phyloP scores from a whole-genome alignment of 2,113 vertebrate genomes.

The Aphyosemion australe region DNA sequence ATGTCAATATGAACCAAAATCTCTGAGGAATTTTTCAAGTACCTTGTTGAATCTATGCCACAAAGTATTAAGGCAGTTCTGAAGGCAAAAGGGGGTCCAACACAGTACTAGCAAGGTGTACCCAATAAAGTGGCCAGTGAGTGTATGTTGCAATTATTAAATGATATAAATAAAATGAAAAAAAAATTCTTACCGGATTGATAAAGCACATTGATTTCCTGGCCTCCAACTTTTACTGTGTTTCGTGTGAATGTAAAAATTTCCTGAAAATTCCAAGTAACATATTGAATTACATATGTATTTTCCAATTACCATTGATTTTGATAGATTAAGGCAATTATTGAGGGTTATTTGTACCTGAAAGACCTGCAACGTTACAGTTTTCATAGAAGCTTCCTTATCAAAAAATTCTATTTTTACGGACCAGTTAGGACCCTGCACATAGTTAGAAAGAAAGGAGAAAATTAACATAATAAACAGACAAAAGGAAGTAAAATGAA shows the following conservation, averaged over 20 bases:
- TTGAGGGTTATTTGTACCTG: slow-evolving; percentile 53
- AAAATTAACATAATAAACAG: not conserved
- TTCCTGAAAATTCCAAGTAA: slow-evolving; percentile 49
- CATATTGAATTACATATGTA: not conserved
- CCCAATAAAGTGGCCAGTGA: too few species aligned
- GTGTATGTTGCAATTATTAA: too few species aligned
- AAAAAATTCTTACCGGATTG: slow-evolving; percentile 62
- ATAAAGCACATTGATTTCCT: slow-evolving; percentile 63
- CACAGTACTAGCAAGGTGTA: too few species aligned
- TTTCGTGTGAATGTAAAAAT: slow-evolving; percentile 62
- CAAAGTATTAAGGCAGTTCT: too few species aligned
- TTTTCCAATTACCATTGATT: not conserved
- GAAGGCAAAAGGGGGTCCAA: too few species aligned
- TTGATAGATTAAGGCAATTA: not conserved
- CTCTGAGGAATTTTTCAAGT: too few species aligned
- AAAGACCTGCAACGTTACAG: slow-evolving; percentile 41
- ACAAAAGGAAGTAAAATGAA: not conserved
- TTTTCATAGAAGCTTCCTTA: slow-evolving; percentile 20
- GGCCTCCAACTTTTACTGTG: slow-evolving; percentile 37
- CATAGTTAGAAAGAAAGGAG: not conserved
- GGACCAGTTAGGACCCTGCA: slow-evolving; percentile 61
- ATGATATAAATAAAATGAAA: too few species aligned
- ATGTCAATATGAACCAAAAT: too few species aligned
- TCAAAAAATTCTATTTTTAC: slow-evolving; percentile 49
- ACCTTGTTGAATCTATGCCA: too few species aligned